phyloP scores from a whole-genome alignment of 2,888 invertebrate genomes.

The Prosapia bicincta region DNA sequence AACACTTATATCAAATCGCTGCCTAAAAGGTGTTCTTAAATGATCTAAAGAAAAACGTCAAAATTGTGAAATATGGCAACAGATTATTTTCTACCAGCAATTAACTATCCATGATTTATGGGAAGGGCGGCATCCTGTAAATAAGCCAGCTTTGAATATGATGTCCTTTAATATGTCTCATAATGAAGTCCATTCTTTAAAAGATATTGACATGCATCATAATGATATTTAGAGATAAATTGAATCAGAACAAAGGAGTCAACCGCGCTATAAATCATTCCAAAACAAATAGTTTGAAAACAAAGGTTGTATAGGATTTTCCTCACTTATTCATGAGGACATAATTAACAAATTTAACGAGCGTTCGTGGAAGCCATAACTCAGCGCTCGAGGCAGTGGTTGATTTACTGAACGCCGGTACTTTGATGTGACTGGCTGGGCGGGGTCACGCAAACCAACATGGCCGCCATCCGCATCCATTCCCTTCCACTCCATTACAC shows the following conservation, averaged over 20 bases:
- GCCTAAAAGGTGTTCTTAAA: no score
- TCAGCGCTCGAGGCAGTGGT: conserved; percentile 12
- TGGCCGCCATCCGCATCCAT: background rate
- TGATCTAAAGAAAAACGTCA: background rate
- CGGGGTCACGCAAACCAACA: background rate
- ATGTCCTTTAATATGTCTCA: background rate
- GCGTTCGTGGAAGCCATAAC: conserved; percentile 26
- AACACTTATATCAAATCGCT: no score
- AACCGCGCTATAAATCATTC: background rate
- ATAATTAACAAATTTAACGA: conserved; percentile 31
- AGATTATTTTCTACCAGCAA: background rate
- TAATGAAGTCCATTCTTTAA: background rate
- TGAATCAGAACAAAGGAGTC: background rate
- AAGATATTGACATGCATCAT: background rate
- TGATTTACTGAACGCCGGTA: conserved; percentile 8
- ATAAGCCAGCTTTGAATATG: background rate
- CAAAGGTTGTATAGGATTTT: conserved; percentile 19
- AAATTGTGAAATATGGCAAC: no score
- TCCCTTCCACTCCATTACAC: conserved; percentile 2
- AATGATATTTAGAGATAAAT: background rate
- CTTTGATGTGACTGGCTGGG: background rate
- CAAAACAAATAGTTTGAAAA: conserved; percentile 16
- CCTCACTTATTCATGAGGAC: conserved; percentile 28
- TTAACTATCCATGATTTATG: background rate
- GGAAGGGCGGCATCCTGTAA: background rate